Evolutionary conservation across 2,797 vertebrate species (phyloP).

Genomic region (Acipenser oxyrinchus): DNA sequence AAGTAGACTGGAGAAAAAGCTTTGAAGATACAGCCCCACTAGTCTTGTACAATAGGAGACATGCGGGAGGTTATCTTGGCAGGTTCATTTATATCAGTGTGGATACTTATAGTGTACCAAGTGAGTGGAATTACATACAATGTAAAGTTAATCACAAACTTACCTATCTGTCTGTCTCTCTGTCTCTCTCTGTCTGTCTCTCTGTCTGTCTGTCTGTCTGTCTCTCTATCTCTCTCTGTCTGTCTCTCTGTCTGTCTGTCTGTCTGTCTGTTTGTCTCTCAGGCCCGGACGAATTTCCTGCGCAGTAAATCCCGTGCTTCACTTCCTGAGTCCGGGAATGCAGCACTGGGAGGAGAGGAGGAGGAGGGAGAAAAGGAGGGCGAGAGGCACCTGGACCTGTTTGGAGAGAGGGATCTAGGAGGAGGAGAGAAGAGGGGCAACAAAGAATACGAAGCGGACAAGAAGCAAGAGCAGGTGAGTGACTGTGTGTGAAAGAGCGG

Average conservation of each 20-base stretch:
- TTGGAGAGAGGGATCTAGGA: conserved; percentile 60
- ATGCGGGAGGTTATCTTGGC: too few species aligned
- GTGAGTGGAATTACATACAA: too few species aligned
- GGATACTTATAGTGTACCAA: neutral
- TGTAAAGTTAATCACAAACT: neutral
- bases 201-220: neutral
- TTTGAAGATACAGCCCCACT: too few species aligned
- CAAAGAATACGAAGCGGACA: conserved; percentile 76
- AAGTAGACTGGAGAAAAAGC: too few species aligned
- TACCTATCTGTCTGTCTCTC: neutral
- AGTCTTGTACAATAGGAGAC: too few species aligned
- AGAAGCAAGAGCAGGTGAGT: conserved; percentile 71
- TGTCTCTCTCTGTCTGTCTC: neutral
- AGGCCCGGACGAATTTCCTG: conserved; percentile 78
- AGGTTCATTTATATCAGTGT: neutral
- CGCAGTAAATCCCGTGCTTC: conserved; percentile 61
- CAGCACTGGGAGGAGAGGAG: conserved; percentile 10
- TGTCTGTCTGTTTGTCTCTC: neutral
- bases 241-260: neutral
- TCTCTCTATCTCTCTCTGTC: too few species aligned
- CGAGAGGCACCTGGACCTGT: conserved; percentile 69
- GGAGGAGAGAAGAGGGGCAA: conserved; percentile 63
- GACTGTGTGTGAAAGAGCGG: neutral
- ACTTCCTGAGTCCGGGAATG: conserved; percentile 30
- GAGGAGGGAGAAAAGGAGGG: neutral